These are phyloP conservation scores for Adoxophyes honmai DNA, from an alignment of 1,140 invertebrate species.

Conservation along the genomic window DNA sequence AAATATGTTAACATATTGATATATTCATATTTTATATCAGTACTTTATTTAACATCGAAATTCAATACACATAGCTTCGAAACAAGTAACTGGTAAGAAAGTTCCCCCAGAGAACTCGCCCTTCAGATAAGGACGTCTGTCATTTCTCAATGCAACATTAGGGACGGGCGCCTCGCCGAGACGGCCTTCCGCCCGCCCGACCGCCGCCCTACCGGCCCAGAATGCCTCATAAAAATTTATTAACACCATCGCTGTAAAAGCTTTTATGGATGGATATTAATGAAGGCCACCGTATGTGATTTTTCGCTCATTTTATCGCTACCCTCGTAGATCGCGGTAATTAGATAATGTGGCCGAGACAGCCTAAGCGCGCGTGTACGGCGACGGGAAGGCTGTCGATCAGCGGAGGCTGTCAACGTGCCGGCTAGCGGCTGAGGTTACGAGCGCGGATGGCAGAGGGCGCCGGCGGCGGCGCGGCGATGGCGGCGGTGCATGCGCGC, in stretches of 20 bases:
- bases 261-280: constrained; percentile 17
- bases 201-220: constrained; percentile 23
- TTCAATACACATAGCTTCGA: constrained; percentile 15
- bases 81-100: constrained; percentile 12
- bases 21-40: not conserved
- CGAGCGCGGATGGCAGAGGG: constrained; percentile 39
- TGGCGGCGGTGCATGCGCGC: constrained; percentile 40
- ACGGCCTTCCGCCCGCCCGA: constrained; percentile 29
- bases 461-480: constrained; percentile 35
- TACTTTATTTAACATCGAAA: not conserved
- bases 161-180: constrained; percentile 29
- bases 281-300: constrained; percentile 10
- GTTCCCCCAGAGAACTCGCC: constrained; percentile 18
- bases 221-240: constrained; percentile 37
- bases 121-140: constrained; percentile 25
- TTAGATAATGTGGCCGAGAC: constrained; percentile 23
- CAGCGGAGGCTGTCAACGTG: constrained; percentile 49
- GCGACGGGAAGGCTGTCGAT: constrained; percentile 41
- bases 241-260: constrained; percentile 18
- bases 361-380: constrained; percentile 22
- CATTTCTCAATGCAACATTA: constrained; percentile 31
- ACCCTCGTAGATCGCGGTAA: constrained; percentile 12
- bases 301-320: not conserved
- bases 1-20: not conserved
- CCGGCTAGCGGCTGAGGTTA: constrained; percentile 59